Evolutionary conservation across 2,888 invertebrate species (phyloP).

Genomic region (Xylota segnis): DNA sequence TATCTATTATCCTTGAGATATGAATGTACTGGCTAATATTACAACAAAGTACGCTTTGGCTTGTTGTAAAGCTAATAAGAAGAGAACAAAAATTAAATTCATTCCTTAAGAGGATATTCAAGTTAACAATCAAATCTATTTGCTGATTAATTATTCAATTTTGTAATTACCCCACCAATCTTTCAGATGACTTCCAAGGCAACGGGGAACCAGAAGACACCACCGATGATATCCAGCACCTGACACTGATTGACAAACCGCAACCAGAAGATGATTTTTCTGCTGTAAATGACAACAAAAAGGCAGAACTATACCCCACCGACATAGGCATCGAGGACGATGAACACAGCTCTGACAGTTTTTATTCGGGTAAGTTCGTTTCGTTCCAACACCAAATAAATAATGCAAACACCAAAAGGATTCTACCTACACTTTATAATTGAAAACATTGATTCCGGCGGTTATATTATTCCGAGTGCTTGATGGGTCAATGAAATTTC

Average conservation of each 20-base stretch:
- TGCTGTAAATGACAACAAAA: constrained; percentile 67
- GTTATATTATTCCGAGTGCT: constrained; percentile 17
- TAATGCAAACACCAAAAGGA: constrained; percentile 28
- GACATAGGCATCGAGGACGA: constrained; percentile 80
- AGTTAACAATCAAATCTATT: not conserved
- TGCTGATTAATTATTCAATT: constrained; percentile 38
- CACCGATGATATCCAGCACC: constrained; percentile 54
- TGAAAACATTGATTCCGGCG: constrained; percentile 49
- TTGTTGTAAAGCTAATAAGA: too few relatives aligned
- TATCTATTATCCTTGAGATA: too few relatives aligned
- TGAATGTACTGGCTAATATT: too few relatives aligned
- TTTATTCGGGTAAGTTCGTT: constrained; percentile 83
- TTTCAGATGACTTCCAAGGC: constrained; percentile 70
- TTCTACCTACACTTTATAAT: constrained; percentile 22
- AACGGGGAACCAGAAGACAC: constrained; percentile 60
- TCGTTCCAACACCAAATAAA: constrained; percentile 11
- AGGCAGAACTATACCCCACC: constrained; percentile 64
- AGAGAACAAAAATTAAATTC: not conserved
- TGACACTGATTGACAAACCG: constrained; percentile 73
- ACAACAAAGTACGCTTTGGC: too few relatives aligned
- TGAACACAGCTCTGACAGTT: constrained; percentile 83
- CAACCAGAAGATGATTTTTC: constrained; percentile 71
- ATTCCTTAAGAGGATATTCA: not conserved
- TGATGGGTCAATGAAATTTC: constrained; percentile 54
- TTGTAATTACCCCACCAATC: constrained; percentile 32